phyloP scores from a whole-genome alignment of 2,113 vertebrate species.

The Hyaena hyaena region DNA sequence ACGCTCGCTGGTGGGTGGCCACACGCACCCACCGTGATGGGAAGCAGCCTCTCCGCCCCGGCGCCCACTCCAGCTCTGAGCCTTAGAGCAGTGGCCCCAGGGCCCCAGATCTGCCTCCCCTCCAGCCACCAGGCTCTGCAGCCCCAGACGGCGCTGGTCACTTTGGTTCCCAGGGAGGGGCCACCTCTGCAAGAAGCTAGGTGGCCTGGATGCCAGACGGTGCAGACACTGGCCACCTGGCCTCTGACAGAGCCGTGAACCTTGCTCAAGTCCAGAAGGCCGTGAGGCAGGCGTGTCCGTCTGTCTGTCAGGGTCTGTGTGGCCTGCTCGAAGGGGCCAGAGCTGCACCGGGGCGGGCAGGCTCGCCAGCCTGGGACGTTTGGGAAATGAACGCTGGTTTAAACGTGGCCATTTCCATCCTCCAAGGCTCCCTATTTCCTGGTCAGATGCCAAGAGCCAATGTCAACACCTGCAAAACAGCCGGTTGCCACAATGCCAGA shows the following conservation, averaged over 20 bases:
- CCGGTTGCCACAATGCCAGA: background rate
- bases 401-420: background rate
- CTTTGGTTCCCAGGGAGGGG: background rate
- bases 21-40: fast-evolving
- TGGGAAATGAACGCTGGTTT: background rate
- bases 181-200: background rate
- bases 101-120: background rate
- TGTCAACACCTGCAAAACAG: background rate
- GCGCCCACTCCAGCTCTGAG: background rate
- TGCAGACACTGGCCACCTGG: background rate
- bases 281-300: fast-evolving
- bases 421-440: background rate
- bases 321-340: background rate
- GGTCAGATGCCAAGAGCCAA: background rate
- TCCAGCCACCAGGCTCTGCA: background rate
- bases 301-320: background rate
- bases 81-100: background rate
- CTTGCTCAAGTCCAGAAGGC: background rate
- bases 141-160: background rate
- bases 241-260: background rate
- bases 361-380: background rate
- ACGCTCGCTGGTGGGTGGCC: background rate
- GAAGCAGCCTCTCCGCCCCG: background rate
- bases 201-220: background rate
- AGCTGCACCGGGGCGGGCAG: background rate